Base-by-base conservation (phyloP, 2,888 invertebrate species). In the Escarpia spicata region DNA sequence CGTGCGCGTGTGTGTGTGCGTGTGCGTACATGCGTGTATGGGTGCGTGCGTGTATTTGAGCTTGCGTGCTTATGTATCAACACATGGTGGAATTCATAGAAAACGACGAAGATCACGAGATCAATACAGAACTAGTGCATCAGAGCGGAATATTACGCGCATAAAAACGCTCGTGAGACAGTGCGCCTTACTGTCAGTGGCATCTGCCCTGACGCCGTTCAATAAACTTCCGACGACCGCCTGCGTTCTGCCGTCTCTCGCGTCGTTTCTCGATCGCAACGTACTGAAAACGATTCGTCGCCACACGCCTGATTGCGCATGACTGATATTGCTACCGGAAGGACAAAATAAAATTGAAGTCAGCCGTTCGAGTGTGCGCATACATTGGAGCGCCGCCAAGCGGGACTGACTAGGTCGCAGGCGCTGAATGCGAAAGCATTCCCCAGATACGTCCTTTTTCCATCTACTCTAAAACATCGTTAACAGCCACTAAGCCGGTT, bases 271-370 rank as follows among this genome's bases (percentile, higher is more conserved):
- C 75, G 75, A 75, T 26, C 6, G 75, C 75, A 15, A 75, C 75
- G 75, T 75, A 75, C 75, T n/a, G 26, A 75, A 75, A 75, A 75
- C 75, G 75, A 75, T 26, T 26, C 75, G n/a, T 26, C 75, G 26
- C 75, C 75, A 75, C n/a, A 75, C 75, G 75, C 75, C 75, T 75
- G 19, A 75, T 26, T 75, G 75, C 75, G 75, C 26, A 75, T 75
- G 75, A 75, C 75, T n/a, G 26, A 75, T 15, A 75, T 75, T 75
- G 75, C n/a, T 75, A 75, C n/a, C 75, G 75, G 75, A 75, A 75
- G 75, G 75, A 75, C 75, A n/a, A 75, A 75, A 75, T 75, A 26
- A 75, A 75, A 75, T 75, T 75, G 75, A 75, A 75, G 75, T n/a
- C 75, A 75, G 26, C 75, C 26, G 19, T 75, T n/a, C n/a, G 26